Base-by-base conservation (phyloP, 2,797 vertebrate genomes). In the Propithecus deckenii region DNA sequence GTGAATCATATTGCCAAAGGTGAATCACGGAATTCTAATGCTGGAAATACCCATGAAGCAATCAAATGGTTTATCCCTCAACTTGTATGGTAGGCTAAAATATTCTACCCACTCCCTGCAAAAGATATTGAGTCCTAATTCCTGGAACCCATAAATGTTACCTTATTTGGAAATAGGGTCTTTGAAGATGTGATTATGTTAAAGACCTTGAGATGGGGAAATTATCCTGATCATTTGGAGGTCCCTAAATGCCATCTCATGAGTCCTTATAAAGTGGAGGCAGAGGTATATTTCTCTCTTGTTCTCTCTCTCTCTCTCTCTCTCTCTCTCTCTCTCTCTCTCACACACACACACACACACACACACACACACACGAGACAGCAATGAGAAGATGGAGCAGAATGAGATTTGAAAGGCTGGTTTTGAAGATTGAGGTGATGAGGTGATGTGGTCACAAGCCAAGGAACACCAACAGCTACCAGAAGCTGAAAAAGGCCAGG, bases 71-170 rank as follows among this genome's bases (percentile, higher is more conserved):
- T 86, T 50, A 32, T 74, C 20, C n/a, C 30, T 81, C 48, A 48
- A 30, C 92, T 17, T 57, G 48, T 69, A 30, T 59, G 22, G 7
- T 15, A n/a, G 25, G 15, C 25, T 76, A 32, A 83, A 88, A 50
- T 88, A 38, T 43, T 22, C 1, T 7, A 46, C 25, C 0, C 1
- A 0, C 18, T 7, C 1, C 15, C 2, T 20, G 3, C 43, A 76
- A 92, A 86, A 86, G 13, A 74, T 8, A 43, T 12, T 74, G 63
- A 41, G 13, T 65, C 4, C 28, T 74, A 75, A 94, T 86, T 9
- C 22, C 30, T 43, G 23, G 46, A 95, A 63, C 4, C 41, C 32
- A 4, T 86, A 69, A 94, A 30, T 38, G 18, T 69, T 55, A 91
- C 14, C 10, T 74, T 76, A 57, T 72, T 61, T 96, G 52, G 38